Percentiles rank a stretch among this genome's conserved stretches.
Evolutionary conservation across 2,797 vertebrate species (phyloP).

Genomic region (Hozukius guyotensis): DNA sequence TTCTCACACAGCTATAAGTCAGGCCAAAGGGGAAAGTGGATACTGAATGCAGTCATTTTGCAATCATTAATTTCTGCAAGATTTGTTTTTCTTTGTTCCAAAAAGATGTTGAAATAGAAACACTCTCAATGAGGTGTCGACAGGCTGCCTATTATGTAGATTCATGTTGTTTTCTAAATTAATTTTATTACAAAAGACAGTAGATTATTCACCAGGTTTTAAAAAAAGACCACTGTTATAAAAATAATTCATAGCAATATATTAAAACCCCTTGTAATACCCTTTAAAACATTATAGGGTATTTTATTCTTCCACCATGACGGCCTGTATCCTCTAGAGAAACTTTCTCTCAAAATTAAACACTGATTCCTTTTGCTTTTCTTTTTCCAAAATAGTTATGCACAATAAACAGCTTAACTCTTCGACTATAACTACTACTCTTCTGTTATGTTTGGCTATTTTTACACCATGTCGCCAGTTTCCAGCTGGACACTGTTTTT

Average conservation of each 20-base stretch:
- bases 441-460: constrained; percentile 23
- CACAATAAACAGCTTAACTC: neutral
- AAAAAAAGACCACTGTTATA: neutral
- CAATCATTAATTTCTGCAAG: neutral
- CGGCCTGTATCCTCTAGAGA: neutral
- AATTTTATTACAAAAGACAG: neutral
- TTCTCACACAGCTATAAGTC: constrained; percentile 7
- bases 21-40: neutral
- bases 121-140: neutral
- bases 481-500: constrained; percentile 5
- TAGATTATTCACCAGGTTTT: neutral
- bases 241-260: neutral
- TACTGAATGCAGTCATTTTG: constrained; percentile 4
- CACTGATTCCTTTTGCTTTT: neutral
- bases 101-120: constrained; percentile 16
- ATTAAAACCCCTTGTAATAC: neutral
- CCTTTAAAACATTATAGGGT: neutral
- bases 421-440: constrained; percentile 15
- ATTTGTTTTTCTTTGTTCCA: constrained; percentile 7
- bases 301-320: neutral
- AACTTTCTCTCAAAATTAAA: neutral
- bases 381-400: neutral
- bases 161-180: neutral
- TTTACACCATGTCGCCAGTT: constrained; percentile 22
- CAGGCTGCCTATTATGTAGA: neutral